phyloP scores from a whole-genome alignment of 2,797 vertebrate species.

The Heliangelus exortis region DNA sequence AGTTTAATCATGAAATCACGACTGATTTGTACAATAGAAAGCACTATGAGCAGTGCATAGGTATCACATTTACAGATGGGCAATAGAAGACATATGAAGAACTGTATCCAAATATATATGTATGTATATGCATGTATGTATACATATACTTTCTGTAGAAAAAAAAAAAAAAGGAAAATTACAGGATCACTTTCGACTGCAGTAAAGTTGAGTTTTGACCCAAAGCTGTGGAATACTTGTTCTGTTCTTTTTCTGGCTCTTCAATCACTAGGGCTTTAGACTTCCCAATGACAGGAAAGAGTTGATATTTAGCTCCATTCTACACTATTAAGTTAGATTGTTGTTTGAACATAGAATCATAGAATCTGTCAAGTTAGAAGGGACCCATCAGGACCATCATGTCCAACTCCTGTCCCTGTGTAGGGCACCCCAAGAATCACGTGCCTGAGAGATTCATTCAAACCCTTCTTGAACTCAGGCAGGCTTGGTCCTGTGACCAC shows the following conservation, averaged over 20 bases:
- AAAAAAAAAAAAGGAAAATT: rapidly evolving
- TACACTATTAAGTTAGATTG: background rate
- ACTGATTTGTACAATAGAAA: background rate
- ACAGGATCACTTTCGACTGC: background rate
- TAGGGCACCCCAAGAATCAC: too few species aligned
- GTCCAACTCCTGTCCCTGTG: too few species aligned
- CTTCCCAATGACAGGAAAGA: background rate
- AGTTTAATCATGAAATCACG: background rate
- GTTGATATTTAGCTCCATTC: background rate
- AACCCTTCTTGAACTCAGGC: too few species aligned
- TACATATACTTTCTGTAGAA: background rate
- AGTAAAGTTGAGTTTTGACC: background rate
- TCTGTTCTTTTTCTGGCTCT: background rate
- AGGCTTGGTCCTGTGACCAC: too few species aligned
- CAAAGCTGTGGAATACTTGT: background rate
- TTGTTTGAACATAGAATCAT: background rate
- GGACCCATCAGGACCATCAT: too few species aligned
- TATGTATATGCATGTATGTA: background rate
- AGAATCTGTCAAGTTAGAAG: too few species aligned
- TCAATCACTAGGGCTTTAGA: background rate
- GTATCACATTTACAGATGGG: background rate
- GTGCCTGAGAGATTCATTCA: too few species aligned
- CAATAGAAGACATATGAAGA: background rate
- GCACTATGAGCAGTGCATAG: background rate
- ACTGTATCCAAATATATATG: background rate